phyloP scores from a whole-genome alignment of 1,140 invertebrate genomes.

The Dreissena rostriformis region DNA sequence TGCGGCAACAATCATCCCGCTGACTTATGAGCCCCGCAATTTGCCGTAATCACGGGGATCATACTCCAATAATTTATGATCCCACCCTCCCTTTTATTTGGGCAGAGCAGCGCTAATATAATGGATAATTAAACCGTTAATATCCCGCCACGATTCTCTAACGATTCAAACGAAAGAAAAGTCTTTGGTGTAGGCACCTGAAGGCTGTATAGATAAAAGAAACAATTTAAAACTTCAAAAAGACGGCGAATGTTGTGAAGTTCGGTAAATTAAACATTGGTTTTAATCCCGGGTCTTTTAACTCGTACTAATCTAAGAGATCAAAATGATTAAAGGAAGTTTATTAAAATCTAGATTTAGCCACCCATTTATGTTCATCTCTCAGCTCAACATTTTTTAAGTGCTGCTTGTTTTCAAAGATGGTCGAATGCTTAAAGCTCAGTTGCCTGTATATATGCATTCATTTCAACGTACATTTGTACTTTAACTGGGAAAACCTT shows the following conservation, averaged over 20 bases:
- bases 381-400: too few relatives aligned
- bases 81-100: constrained; percentile 2
- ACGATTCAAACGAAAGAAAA: background rate
- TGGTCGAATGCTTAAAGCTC: too few relatives aligned
- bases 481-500: too few relatives aligned
- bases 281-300: background rate
- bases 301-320: background rate
- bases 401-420: too few relatives aligned
- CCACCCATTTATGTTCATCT: too few relatives aligned
- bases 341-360: background rate
- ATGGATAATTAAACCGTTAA: background rate
- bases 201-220: constrained; percentile 2
- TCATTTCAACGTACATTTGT: too few relatives aligned
- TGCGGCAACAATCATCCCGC: too few relatives aligned
- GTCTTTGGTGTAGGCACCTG: background rate
- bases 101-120: background rate
- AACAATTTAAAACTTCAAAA: constrained; percentile 6
- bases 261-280: constrained; percentile 1
- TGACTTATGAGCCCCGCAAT: background rate
- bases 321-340: background rate
- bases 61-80: background rate
- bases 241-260: background rate
- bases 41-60: background rate
- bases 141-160: background rate
- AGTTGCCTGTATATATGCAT: too few relatives aligned